phyloP scores from a whole-genome alignment of 2,113 vertebrate genomes.

The Hydrochoerus hydrochaeris region DNA sequence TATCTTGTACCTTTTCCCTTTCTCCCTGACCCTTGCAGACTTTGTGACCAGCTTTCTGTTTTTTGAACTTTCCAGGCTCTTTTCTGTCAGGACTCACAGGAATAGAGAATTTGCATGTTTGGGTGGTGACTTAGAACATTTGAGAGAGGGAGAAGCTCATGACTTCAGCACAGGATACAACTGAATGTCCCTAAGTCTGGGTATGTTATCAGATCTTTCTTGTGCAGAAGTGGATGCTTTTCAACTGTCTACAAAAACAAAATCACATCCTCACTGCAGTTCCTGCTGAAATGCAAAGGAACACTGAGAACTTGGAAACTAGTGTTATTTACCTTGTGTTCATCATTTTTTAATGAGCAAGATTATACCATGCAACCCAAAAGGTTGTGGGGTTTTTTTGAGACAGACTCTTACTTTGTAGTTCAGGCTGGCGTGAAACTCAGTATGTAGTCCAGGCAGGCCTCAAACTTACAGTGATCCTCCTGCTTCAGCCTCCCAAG shows the following conservation, averaged over 20 bases:
- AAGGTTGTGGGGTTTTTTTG: background rate
- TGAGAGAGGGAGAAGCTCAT: background rate
- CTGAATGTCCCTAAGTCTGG: background rate
- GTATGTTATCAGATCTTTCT: background rate
- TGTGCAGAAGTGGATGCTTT: background rate
- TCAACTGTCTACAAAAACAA: background rate
- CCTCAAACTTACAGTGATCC: background rate
- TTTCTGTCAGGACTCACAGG: background rate
- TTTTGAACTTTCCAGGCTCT: background rate
- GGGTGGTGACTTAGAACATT: background rate
- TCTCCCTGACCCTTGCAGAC: background rate
- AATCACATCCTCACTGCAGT: background rate
- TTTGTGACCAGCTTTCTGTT: background rate
- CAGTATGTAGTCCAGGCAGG: too few species aligned
- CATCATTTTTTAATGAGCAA: background rate
- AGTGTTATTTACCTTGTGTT: background rate
- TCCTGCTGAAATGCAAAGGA: background rate
- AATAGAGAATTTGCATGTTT: background rate
- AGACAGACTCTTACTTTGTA: background rate
- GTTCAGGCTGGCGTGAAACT: background rate
- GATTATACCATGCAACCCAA: background rate
- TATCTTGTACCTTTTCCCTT: background rate
- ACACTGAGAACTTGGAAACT: background rate
- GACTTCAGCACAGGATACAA: background rate
- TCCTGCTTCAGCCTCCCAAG: background rate